Evolutionary conservation across 2,888 invertebrate genomes (phyloP).

Genomic region (Mythimna impura): DNA sequence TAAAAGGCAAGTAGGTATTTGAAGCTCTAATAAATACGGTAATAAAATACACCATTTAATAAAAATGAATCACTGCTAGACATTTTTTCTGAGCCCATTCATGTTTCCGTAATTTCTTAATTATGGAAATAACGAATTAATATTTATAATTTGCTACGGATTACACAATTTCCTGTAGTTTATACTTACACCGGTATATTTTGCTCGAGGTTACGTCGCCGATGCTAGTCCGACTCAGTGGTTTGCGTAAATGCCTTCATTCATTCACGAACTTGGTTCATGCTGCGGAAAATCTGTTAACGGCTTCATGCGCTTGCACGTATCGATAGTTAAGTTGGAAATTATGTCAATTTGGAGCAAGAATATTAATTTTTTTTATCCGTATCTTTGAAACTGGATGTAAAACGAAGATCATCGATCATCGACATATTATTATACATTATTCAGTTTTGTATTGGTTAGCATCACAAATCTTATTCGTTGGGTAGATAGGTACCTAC

Average conservation of each 20-base stretch:
- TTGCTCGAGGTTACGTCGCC: conserved; percentile 53
- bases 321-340: conserved; percentile 6
- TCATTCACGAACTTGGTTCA: conserved; percentile 54
- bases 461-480: background rate
- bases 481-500: background rate
- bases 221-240: conserved; percentile 16
- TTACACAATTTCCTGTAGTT: conserved; percentile 51
- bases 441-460: background rate
- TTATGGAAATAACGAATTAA: conserved; percentile 26
- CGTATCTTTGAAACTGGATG: background rate
- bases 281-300: conserved; percentile 13
- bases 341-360: conserved; percentile 4
- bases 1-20: background rate
- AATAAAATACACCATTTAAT: background rate
- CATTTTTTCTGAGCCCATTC: conserved; percentile 3
- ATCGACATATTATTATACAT: no score
- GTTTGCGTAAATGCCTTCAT: conserved; percentile 60
- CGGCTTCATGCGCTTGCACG: background rate
- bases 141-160: conserved; percentile 40
- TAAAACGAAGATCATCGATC: no score
- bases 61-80: background rate
- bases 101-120: conserved; percentile 24
- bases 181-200: conserved; percentile 23
- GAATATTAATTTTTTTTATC: background rate
- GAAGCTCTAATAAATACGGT: background rate